Base-by-base conservation (phyloP, 2,113 vertebrate species). In the Puntigrus tetrazona region DNA sequence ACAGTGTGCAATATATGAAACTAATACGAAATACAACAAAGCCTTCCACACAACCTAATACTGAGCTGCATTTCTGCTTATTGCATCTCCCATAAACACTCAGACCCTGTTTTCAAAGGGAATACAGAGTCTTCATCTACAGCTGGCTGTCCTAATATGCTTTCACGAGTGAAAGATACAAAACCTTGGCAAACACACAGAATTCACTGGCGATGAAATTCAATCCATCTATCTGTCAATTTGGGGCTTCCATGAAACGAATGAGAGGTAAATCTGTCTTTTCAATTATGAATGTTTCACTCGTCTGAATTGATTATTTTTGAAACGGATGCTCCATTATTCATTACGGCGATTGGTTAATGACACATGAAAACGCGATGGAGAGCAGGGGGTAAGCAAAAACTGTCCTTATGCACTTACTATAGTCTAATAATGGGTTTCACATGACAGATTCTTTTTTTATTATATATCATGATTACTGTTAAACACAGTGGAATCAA, bases 281-380 rank as follows among this genome's bases (percentile, higher is more conserved):
- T 78, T 78, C 31, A 84, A 78, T 84, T 78, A 79, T 78, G n/a
- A 87, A 87, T 82, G 83, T 29, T 10, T 78, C 79, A 78, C 73
- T 78, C 72, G 11, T 84, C 45, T 52, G n/a, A 29, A 85, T 55
- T 78, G 78, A 82, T 85, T 82, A 41, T 82, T 77, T 73, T 36
- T 14, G 25, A 85, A 78, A 85, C 78, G 65, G 75, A 41, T 59
- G 34, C 50, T 65, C 57, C 34, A 52, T 59, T 76, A 82, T 82
- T 45, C 80, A 78, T 69, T 55, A 84, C 29, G 34, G 34, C 47
- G 47, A 77, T 70, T 20, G 61, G 36, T 67, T 78, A 84, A 80
- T 38, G 50, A 78, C 43, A 43, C 27, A 50, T 63, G 43, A 29
- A 47, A 47, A 75, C 22, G 20, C 31, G 27, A 47, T 31, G 5